Base-by-base conservation (phyloP, 2,888 invertebrate genomes). In the Megaustenia siamemsis region DNA sequence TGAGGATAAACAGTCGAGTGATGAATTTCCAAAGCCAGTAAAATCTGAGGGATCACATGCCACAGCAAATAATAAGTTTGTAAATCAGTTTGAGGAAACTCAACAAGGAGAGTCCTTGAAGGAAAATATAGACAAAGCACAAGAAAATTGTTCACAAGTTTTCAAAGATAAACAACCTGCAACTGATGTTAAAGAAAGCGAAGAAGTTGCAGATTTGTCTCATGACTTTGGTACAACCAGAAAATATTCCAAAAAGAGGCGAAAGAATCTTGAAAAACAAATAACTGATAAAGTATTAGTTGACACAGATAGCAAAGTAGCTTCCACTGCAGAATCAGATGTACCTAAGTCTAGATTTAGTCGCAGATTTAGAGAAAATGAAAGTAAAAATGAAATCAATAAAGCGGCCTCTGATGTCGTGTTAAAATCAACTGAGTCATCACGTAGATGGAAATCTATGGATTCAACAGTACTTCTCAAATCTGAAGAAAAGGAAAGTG, bases 171-270 rank as follows among this genome's bases (percentile, higher is more conserved):
- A 45, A 49, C 32, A 73, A 28, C 28, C 18, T 18, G 3, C 10
- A 32, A 32, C 49, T 10, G 43, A 63, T 2, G 5, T 15, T 49
- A 45, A 49, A 49, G 78, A 66, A n/a, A 78, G 1, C 66, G 63
- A 43, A 60, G 60, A 78, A 10, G 60, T 45, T 32, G 78, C 43
- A 43, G 78, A 63, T 45, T 12, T 66, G 43, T 28, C 78, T 28
- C 45, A 63, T 45, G 78, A 63, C 32, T 63, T 45, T 78, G 63
- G 43, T 1, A 63, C 78, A 66, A 78, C 60, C 3, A 66, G 45
- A 45, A 78, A 78, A 66, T 66, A 63, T 21, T 45, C 78, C 0
- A 66, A 63, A 43, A 78, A 60, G 32, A n/a, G 78, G 8, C 63
- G 63, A 15, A 63, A 60, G 38, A 12, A 78, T 28, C 40, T 78